Percentiles rank a stretch among this genome's conserved stretches.
These are phyloP conservation scores for Doryteuthis pealeii DNA, from an alignment of 1,140 invertebrate species.

Conservation along the genomic window DNA sequence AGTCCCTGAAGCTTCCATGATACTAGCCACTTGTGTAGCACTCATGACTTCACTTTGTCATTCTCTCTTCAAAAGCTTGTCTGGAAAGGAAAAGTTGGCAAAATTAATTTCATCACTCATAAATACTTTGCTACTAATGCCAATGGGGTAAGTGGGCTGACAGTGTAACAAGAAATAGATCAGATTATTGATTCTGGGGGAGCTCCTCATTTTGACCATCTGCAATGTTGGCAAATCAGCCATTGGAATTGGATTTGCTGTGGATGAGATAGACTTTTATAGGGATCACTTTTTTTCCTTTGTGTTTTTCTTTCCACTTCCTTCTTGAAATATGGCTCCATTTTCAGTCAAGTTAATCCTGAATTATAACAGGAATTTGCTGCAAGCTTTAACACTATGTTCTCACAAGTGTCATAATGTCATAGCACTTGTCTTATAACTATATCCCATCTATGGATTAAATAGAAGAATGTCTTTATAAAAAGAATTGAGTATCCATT, in stretches of 20 bases:
- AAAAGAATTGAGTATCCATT: too few relatives aligned
- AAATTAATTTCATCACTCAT: slow-evolving; percentile 11
- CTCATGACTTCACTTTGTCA: background rate
- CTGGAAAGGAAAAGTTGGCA: background rate
- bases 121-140: background rate
- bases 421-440: too few relatives aligned
- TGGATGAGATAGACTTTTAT: too few relatives aligned
- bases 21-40: slow-evolving; percentile 3
- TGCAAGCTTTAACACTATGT: too few relatives aligned
- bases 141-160: background rate
- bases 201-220: background rate
- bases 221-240: background rate
- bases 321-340: too few relatives aligned
- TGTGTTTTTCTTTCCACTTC: too few relatives aligned
- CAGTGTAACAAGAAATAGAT: slow-evolving; percentile 10
- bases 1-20: slow-evolving; percentile 6
- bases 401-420: too few relatives aligned
- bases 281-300: too few relatives aligned
- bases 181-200: slow-evolving; percentile 3
- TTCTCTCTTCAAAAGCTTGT: background rate
- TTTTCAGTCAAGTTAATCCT: too few relatives aligned
- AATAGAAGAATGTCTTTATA: too few relatives aligned
- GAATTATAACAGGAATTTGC: too few relatives aligned
- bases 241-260: background rate
- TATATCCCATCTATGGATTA: too few relatives aligned